Percentiles rank a stretch among this genome's conserved stretches.
Evolutionary conservation across 2,113 vertebrate species (phyloP).

Genomic region (Podiceps cristatus): DNA sequence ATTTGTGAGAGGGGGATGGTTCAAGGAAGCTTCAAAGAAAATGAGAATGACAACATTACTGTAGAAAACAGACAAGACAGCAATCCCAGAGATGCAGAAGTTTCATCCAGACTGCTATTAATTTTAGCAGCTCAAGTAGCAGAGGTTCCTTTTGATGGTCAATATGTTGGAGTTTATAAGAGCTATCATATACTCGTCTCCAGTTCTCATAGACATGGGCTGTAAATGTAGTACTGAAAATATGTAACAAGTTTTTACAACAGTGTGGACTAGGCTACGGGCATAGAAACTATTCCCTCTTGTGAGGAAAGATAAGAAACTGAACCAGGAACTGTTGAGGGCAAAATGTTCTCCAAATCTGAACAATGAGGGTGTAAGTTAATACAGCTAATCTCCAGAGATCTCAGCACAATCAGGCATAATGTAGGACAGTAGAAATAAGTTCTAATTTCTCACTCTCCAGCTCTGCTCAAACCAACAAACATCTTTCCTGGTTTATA

Average conservation of each 20-base stretch:
- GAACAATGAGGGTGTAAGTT: neutral
- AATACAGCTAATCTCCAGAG: neutral
- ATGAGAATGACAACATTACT: constrained; percentile 42
- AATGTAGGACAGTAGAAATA: neutral
- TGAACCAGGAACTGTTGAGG: neutral
- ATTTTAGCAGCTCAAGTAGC: constrained; percentile 9
- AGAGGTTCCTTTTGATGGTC: neutral
- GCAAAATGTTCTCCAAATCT: neutral
- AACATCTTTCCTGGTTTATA: neutral
- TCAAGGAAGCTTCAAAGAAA: constrained; percentile 54
- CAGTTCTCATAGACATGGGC: neutral
- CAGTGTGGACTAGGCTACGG: neutral
- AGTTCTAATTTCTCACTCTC: neutral
- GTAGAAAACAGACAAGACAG: constrained; percentile 40
- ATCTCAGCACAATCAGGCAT: neutral
- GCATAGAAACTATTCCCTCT: neutral
- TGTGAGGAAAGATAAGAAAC: neutral
- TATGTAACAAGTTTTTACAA: neutral
- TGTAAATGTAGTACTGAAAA: neutral
- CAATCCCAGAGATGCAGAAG: neutral
- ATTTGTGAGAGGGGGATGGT: constrained; percentile 25
- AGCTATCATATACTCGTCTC: neutral
- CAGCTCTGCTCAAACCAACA: neutral
- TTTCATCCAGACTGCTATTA: constrained; percentile 1
- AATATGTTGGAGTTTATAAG: neutral